Conservation (phyloP, 2,888 invertebrate genomes). For the Chloromyia formosa region DNA sequence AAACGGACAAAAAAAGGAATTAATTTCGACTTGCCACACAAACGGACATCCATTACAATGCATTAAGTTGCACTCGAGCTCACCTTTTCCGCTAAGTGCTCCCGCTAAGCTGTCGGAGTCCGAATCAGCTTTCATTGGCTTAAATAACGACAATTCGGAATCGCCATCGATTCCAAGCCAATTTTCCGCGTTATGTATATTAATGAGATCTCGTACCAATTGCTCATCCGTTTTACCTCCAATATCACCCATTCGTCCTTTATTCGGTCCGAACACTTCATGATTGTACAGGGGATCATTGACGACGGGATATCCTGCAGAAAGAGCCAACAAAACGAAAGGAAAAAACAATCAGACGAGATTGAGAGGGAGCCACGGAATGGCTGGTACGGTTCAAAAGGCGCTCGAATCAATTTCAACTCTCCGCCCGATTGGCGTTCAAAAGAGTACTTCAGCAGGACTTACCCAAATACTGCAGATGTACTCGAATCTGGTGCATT, state of each 20-base stretch:
- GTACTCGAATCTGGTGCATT: constrained; percentile 99
- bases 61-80: background rate
- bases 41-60: background rate
- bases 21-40: background rate
- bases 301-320: constrained; percentile 90
- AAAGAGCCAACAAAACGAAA: background rate
- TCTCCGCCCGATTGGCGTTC: background rate
- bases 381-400: background rate
- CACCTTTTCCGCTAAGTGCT: constrained; percentile 60
- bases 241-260: constrained; percentile 88
- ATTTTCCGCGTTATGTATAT: constrained; percentile 93
- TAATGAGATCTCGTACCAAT: constrained; percentile 85
- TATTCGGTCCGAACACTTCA: constrained; percentile 91
- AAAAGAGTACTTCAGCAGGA: constrained; percentile 16
- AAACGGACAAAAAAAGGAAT: background rate
- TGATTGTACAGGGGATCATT: constrained; percentile 98
- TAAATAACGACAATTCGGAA: constrained; percentile 83
- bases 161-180: constrained; percentile 93
- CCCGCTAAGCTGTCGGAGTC: constrained; percentile 66
- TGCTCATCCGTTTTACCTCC: constrained; percentile 91
- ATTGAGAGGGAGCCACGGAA: background rate
- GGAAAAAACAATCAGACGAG: background rate
- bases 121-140: constrained; percentile 72
- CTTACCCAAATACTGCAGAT: constrained; percentile 94
- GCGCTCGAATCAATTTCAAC: constrained; percentile 9